A percentile compares a stretch with the other conserved stretches of the same genome.
Evolutionary conservation across 2,113 vertebrate species (phyloP).

Genomic region (Phylloscopus whistleri): DNA sequence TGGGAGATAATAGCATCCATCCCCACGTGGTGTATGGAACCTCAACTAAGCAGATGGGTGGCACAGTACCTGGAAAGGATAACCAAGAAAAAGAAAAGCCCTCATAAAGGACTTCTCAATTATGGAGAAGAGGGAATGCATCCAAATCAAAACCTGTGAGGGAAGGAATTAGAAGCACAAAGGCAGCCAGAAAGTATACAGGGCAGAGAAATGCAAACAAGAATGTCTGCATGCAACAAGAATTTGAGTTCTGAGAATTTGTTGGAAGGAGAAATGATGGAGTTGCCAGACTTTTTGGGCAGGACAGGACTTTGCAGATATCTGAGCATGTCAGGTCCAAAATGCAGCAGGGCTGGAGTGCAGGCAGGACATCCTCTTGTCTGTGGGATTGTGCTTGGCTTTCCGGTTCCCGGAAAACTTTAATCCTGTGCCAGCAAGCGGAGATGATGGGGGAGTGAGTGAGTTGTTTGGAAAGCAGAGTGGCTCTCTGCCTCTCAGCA

Average conservation of each 20-base stretch:
- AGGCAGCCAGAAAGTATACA: background rate
- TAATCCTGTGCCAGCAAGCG: fast-evolving
- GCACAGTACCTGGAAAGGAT: background rate
- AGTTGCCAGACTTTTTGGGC: background rate
- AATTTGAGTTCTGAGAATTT: background rate
- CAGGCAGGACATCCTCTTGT: background rate
- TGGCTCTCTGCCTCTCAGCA: background rate
- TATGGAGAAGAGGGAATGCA: background rate
- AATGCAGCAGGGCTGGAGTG: fast-evolving
- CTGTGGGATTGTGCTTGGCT: background rate
- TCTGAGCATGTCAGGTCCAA: background rate
- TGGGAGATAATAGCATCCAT: background rate
- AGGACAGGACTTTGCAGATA: background rate
- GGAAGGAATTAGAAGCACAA: background rate
- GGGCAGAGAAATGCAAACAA: background rate
- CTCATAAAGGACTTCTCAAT: background rate
- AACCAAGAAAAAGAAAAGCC: background rate
- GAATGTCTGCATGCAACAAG: background rate
- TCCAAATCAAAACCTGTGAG: background rate
- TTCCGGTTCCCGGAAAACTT: background rate
- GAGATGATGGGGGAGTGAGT: fast-evolving
- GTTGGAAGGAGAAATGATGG: background rate
- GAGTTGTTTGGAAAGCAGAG: background rate
- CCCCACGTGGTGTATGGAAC: background rate
- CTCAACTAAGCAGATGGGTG: background rate